Conservation (phyloP, 2,888 invertebrate species). For the Zaprionus bogoriensis region DNA sequence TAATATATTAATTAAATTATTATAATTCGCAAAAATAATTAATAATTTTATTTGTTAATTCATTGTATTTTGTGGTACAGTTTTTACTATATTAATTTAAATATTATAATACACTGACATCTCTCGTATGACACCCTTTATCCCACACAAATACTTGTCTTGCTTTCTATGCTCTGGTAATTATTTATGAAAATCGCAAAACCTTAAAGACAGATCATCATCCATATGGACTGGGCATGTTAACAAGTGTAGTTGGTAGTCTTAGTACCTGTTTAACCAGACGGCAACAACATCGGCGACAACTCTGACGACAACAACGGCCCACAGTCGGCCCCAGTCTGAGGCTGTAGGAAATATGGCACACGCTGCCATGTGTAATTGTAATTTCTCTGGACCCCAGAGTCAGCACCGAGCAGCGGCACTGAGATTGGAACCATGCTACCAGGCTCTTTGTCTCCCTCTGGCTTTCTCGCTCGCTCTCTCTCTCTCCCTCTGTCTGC, state of each 20-base stretch:
- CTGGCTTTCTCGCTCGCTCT: conserved; percentile 4
- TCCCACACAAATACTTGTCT: too few species aligned
- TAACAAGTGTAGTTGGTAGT: conserved; percentile 75
- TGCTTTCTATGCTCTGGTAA: background rate
- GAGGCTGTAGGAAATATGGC: conserved; percentile 60
- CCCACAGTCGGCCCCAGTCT: conserved; percentile 52
- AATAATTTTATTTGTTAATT: too few species aligned
- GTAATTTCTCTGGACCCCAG: conserved; percentile 63
- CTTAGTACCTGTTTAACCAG: conserved; percentile 75
- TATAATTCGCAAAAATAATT: too few species aligned
- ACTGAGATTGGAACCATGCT: conserved; percentile 14
- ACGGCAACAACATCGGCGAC: conserved; percentile 57
- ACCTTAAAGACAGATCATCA: conserved; percentile 30
- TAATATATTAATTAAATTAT: too few species aligned
- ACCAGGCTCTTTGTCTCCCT: background rate
- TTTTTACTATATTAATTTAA: too few species aligned
- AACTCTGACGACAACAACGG: conserved; percentile 46
- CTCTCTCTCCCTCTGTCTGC: conserved; percentile 24
- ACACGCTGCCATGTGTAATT: conserved; percentile 71
- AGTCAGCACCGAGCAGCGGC: conserved; percentile 19
- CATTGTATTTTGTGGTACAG: too few species aligned
- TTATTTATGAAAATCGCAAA: background rate
- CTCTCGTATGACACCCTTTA: too few species aligned
- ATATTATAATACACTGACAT: too few species aligned
- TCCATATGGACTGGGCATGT: conserved; percentile 47